Base-by-base conservation (phyloP, 1,140 invertebrate species). In the Vanessa atalanta region DNA sequence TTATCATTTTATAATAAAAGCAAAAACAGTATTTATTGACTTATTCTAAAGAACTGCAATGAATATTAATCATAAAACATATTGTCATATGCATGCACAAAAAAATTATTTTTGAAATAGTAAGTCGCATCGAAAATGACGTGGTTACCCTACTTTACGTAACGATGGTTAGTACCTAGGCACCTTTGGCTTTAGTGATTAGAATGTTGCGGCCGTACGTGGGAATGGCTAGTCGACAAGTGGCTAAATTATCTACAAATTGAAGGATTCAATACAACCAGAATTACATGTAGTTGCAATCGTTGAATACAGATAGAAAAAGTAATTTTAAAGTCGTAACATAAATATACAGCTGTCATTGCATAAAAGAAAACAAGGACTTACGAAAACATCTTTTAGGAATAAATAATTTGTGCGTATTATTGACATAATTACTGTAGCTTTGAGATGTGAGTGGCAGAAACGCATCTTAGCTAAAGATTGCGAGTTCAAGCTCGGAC, bases 181-280 rank as follows among this genome's bases (percentile, higher is more conserved):
- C 72, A 77, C 68, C 73, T 78, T 70, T 77, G 69, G 75, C 66
- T 71, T 75, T 48, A 65, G 53, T 75, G 76, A 77, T 81, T 77
- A 79, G 73, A 79, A 75, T 57, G 68, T 75, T 71, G 68, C 69
- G 69, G 68, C 70, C 47, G 51, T 76, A 83, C 82, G 83, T 88
- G 85, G 82, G 83, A 85, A 85, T 76, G 67, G 72, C 77, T 65
- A 70, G 78, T 83, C 76, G 81, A 79, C 79, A 71, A 76, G 76
- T 79, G 78, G 77, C 75, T 75, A 79, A 83, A 88, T 88, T 84
- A 78, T 76, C 79, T 74, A 81, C 83, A 84, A 87, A 86, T 87
- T 85, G 83, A 79, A 47, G 70, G 53, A 73, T 74, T 75, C 73
- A 71, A 75, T 69, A 65, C 61, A 68, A 37, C 5, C 16, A 26